These are phyloP conservation scores for Turdus rufiventris DNA, from an alignment of 2,113 vertebrate genomes.

Conservation along the genomic window DNA sequence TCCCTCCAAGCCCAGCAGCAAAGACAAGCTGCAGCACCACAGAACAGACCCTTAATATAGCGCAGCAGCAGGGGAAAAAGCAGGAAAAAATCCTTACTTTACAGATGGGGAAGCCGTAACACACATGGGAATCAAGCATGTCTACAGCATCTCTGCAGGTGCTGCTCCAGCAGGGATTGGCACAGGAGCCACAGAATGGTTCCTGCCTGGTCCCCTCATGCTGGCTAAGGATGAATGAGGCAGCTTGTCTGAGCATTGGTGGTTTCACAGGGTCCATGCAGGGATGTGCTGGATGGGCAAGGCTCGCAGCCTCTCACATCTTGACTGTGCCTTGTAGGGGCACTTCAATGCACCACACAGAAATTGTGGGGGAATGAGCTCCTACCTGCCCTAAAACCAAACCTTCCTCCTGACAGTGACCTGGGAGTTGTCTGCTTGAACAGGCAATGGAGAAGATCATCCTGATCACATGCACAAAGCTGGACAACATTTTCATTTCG, in stretches of 20 bases:
- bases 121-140: fast-evolving
- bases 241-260: neutral
- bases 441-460: neutral
- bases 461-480: neutral
- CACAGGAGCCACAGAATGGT: neutral
- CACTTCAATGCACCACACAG: fast-evolving
- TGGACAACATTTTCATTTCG: neutral
- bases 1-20: neutral
- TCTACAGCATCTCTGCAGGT: neutral
- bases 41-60: neutral
- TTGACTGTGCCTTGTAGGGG: neutral
- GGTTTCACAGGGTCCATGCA: neutral
- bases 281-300: neutral
- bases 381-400: neutral
- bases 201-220: neutral
- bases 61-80: neutral
- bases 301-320: fast-evolving
- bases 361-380: neutral
- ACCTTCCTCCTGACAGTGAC: neutral
- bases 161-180: neutral
- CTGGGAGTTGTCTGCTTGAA: neutral
- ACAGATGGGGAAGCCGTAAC: neutral
- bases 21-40: neutral
- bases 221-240: neutral
- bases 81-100: neutral